These are phyloP conservation scores for Oasisia sp. DNA, from an alignment of 2,888 invertebrate genomes.

Conservation along the genomic window DNA sequence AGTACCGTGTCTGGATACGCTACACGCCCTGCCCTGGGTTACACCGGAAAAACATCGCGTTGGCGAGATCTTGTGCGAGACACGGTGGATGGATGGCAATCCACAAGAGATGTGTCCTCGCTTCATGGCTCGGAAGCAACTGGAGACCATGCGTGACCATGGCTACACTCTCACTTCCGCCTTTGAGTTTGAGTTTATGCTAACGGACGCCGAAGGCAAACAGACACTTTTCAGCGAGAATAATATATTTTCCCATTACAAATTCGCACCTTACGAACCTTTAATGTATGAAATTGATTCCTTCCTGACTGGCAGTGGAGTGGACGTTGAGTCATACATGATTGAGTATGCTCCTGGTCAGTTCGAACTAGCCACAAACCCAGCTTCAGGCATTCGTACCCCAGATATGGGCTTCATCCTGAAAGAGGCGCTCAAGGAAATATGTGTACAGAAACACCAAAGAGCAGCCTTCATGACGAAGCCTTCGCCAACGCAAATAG, in stretches of 20 bases:
- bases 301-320: constrained; percentile 13
- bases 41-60: constrained; percentile 27
- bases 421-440: constrained; percentile 35
- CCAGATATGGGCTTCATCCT: constrained; percentile 30
- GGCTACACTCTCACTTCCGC: constrained; percentile 28
- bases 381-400: constrained; percentile 28
- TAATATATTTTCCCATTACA: neutral
- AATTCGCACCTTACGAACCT: no score
- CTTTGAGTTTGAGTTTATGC: neutral
- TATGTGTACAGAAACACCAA: constrained; percentile 23
- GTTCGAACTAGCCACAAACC: constrained; percentile 31
- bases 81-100: constrained; percentile 28
- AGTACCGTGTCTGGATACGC: constrained; percentile 22
- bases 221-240: neutral
- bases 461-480: constrained; percentile 37
- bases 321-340: constrained; percentile 23
- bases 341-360: constrained; percentile 30
- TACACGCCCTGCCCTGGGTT: constrained; percentile 34
- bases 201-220: neutral
- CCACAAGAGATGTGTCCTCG: constrained; percentile 30
- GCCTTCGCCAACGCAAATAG: neutral
- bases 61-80: constrained; percentile 36
- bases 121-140: constrained; percentile 28
- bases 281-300: neutral
- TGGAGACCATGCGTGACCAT: constrained; percentile 30